Base-by-base conservation (phyloP, 1,140 invertebrate genomes). In the Zaprionus inermis region DNA sequence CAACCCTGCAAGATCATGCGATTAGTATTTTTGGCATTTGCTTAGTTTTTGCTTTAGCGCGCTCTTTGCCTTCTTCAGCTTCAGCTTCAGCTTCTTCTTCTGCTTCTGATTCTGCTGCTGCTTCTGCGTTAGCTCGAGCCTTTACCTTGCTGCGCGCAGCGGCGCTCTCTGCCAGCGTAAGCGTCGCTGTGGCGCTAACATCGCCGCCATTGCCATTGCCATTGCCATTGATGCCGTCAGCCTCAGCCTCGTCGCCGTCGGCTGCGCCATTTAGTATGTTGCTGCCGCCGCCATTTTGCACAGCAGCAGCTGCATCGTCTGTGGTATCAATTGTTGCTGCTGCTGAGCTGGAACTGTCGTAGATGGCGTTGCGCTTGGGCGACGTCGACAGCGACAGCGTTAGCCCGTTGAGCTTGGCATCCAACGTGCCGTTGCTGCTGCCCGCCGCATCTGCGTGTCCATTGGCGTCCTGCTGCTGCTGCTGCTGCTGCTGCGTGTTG, bases 361-460 rank as follows among this genome's bases (percentile, higher is more conserved):
- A 89, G 52, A 88, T 88, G 55, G 84, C 84, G 70, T 84, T 88
- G 22, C 84, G 75, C 36, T 88, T 88, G 22, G 84, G 70, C 20
- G 83, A 78, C 1, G 72, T 64, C 7, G 83, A 83, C 14, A 86
- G 59, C 38, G 38, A 16, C 66, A 88, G 38, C 12, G 79, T 79
- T 0, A 90, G 57, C 5, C 85, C 86, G 38, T 90, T 90, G 0
- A 90, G 56, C 56, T 90, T 85, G 2, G 66, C 71, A 28, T 90
- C 86, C 18, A 90, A 63, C 4, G 72, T 78, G 51, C 79, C 76
- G 52, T 72, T 69, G 64, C 61, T 66, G 74, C 24, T 81, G 30
- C 18, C 57, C 0, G 38, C 7, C n/a, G 38, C 38, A 14, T 41
- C 38, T 5, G n/a, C 38, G 7, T 44, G 38, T 9, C 38, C 38